These are phyloP conservation scores for Ataeniobius toweri DNA, from an alignment of 2,797 vertebrate genomes.

Conservation along the genomic window DNA sequence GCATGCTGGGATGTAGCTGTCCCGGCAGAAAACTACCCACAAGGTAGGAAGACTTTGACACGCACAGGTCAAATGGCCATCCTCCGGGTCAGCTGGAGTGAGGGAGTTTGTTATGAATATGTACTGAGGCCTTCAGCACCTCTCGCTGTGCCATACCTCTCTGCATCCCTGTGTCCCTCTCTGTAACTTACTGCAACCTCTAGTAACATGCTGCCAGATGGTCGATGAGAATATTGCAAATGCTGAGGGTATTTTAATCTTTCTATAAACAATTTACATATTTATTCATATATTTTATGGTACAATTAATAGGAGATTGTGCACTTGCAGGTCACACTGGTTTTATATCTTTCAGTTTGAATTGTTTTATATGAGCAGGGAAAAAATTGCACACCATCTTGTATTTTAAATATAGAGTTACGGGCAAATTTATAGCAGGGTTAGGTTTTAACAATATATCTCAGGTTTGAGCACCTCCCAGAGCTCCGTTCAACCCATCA, in stretches of 20 bases:
- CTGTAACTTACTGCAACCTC: constrained; percentile 2
- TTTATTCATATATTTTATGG: not conserved
- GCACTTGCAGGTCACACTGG: not conserved
- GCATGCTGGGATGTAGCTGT: constrained; percentile 70
- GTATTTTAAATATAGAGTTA: not conserved
- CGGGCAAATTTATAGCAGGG: not conserved
- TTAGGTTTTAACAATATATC: not conserved
- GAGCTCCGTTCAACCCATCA: not conserved
- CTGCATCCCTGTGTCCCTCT: not conserved
- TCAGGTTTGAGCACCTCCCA: not conserved
- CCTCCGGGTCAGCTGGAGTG: constrained; percentile 40
- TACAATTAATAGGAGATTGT: not conserved
- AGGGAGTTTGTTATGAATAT: constrained; percentile 58
- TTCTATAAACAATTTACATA: not conserved
- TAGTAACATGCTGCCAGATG: not conserved
- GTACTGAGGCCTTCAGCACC: constrained; percentile 47
- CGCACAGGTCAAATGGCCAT: constrained; percentile 66
- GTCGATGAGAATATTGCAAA: constrained; percentile 8
- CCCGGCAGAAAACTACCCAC: constrained; percentile 59
- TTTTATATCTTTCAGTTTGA: not conserved
- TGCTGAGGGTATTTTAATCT: not conserved
- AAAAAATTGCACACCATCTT: not conserved
- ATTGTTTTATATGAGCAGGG: not conserved
- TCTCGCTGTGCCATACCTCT: constrained; percentile 21
- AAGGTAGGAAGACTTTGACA: constrained; percentile 61